Percentiles rank a stretch among this genome's conserved stretches.
Conservation (phyloP, 2,888 invertebrate species). For the Tineola bisselliella region DNA sequence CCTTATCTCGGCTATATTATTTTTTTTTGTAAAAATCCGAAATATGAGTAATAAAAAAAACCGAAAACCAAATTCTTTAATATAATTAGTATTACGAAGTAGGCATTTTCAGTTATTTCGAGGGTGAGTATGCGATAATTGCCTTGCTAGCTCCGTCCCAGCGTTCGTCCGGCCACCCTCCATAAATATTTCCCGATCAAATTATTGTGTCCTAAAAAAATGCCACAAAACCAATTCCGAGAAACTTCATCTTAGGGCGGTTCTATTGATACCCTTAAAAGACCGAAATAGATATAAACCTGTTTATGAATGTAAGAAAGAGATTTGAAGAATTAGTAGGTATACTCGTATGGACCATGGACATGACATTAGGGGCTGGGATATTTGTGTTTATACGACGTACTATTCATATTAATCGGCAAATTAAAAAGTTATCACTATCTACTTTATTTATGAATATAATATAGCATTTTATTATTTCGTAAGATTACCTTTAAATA, state of each 20-base stretch:
- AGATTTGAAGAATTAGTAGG: neutral
- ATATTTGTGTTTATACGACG: neutral
- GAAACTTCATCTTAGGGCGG: slow-evolving; percentile 36
- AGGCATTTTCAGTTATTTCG: slow-evolving; percentile 35
- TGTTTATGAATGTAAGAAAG: slow-evolving; percentile 8
- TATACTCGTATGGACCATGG: too few relatives aligned
- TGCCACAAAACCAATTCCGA: slow-evolving; percentile 44
- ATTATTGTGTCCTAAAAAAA: slow-evolving; percentile 63
- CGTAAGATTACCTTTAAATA: too few relatives aligned
- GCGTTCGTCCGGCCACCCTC: slow-evolving; percentile 57
- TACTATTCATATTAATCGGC: neutral
- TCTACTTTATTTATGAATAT: too few relatives aligned
- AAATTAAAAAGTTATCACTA: neutral
- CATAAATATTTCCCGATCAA: slow-evolving; percentile 68
- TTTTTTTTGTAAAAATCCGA: neutral
- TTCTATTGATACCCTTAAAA: slow-evolving; percentile 34
- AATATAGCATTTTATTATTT: too few relatives aligned
- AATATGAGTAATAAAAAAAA: neutral
- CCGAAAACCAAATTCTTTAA: neutral
- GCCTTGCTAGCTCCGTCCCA: slow-evolving; percentile 50
- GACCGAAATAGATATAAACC: slow-evolving; percentile 8
- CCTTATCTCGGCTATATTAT: neutral
- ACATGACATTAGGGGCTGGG: neutral
- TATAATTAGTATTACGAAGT: neutral
- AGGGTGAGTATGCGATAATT: slow-evolving; percentile 38